Evolutionary conservation across 2,888 invertebrate genomes (phyloP).

Genomic region (Nezara viridula): DNA sequence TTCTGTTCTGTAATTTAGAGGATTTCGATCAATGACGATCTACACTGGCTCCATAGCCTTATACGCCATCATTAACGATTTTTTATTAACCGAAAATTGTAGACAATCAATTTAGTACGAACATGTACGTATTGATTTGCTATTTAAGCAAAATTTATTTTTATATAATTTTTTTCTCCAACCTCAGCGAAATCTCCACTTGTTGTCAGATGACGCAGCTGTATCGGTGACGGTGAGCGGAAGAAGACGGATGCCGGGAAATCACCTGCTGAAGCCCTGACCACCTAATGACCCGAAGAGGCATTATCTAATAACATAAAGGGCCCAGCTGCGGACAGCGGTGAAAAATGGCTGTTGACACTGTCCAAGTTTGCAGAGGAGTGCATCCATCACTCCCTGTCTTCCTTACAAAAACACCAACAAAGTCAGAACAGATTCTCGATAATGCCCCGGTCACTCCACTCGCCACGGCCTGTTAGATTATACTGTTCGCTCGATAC

Average conservation of each 20-base stretch:
- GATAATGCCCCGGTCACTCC: background rate
- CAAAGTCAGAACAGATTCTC: constrained; percentile 42
- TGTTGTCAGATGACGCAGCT: background rate
- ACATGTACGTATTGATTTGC: too few species aligned
- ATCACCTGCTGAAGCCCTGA: background rate
- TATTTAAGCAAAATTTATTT: too few species aligned
- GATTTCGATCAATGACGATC: too few species aligned
- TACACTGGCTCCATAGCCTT: too few species aligned
- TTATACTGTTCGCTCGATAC: constrained; percentile 1
- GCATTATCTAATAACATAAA: constrained; percentile 37
- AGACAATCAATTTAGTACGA: too few species aligned
- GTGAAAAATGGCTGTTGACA: constrained; percentile 38
- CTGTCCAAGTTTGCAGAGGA: constrained; percentile 23
- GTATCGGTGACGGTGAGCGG: background rate
- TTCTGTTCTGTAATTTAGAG: too few species aligned
- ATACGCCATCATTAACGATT: too few species aligned
- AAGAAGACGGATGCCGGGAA: background rate
- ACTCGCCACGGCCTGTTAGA: background rate
- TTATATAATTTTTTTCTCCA: too few species aligned
- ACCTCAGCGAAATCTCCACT: background rate
- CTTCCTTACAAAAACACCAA: constrained; percentile 28
- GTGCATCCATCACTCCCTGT: constrained; percentile 40
- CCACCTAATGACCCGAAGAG: constrained; percentile 12
- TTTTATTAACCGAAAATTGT: too few species aligned
- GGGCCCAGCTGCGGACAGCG: background rate